Conservation (phyloP, 2,797 vertebrate genomes). For the Amniataba percoides region DNA sequence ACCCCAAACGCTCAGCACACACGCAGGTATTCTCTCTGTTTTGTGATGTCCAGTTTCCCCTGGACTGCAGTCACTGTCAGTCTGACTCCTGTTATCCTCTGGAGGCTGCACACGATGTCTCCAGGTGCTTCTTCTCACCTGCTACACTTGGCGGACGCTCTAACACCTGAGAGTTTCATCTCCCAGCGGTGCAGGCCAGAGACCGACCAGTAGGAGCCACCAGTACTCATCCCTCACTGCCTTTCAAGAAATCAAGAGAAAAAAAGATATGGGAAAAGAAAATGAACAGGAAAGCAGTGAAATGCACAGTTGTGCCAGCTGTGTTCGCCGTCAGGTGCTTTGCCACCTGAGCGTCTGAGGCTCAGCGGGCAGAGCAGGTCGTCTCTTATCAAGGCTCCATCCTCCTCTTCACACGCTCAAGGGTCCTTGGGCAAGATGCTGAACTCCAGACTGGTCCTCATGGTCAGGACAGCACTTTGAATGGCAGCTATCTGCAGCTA, state of each 20-base stretch:
- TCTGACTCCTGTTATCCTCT: no score
- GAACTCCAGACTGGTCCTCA: not conserved
- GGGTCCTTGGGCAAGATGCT: not conserved
- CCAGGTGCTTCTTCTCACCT: constrained; percentile 15
- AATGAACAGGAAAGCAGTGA: not conserved
- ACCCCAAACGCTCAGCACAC: not conserved
- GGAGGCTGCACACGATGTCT: not conserved
- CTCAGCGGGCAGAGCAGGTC: not conserved
- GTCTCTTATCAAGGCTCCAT: not conserved
- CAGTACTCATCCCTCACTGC: not conserved
- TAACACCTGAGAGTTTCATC: not conserved
- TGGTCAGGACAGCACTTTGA: not conserved
- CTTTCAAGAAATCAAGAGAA: not conserved
- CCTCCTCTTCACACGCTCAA: not conserved
- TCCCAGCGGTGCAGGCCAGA: not conserved
- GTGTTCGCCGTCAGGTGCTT: not conserved
- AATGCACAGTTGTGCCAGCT: not conserved
- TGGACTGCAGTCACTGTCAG: not conserved
- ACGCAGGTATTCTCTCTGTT: not conserved
- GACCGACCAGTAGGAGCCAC: constrained; percentile 8
- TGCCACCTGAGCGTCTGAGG: not conserved
- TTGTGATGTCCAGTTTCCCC: not conserved
- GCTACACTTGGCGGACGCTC: not conserved
- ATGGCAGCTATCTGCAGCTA: not conserved
- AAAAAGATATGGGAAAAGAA: not conserved